Percentiles rank a stretch among this genome's conserved stretches.
Conservation (phyloP, 2,888 invertebrate genomes). For the Drosophila atroscutellata region DNA sequence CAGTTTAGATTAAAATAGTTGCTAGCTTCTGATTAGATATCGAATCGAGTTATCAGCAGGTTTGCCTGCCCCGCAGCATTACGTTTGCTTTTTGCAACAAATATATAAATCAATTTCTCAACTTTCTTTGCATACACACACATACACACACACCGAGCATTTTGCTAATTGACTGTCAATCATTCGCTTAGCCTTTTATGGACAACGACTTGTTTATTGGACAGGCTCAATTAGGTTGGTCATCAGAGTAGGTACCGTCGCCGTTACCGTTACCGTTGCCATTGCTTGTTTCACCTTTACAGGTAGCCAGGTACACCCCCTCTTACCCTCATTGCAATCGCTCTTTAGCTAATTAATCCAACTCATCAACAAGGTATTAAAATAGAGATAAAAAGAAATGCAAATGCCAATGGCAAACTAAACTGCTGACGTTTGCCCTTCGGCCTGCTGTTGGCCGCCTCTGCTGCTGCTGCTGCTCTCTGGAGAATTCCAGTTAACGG, state of each 20-base stretch:
- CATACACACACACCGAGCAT: slow-evolving; percentile 1
- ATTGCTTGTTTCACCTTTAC: not conserved
- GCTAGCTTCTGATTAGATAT: not conserved
- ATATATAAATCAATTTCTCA: slow-evolving; percentile 20
- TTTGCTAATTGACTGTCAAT: slow-evolving; percentile 50
- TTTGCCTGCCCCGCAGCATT: slow-evolving; percentile 6
- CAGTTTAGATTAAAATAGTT: not conserved
- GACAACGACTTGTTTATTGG: slow-evolving; percentile 44
- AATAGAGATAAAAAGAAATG: slow-evolving; percentile 19
- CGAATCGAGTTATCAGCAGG: slow-evolving; percentile 19
- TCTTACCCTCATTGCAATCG: not conserved
- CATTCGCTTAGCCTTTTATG: slow-evolving; percentile 42
- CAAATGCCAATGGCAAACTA: slow-evolving; percentile 33
- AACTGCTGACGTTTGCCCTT: slow-evolving; percentile 35
- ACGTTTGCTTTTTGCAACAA: slow-evolving; percentile 9
- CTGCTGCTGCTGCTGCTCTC: slow-evolving; percentile 2
- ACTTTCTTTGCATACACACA: slow-evolving; percentile 3
- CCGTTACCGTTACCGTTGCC: not conserved
- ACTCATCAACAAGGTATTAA: slow-evolving; percentile 36
- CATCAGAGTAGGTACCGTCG: slow-evolving; percentile 31
- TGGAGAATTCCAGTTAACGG: slow-evolving; percentile 16
- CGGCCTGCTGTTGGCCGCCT: not conserved
- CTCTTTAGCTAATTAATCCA: slow-evolving; percentile 45
- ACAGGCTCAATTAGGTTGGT: slow-evolving; percentile 45
- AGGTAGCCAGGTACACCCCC: not conserved